phyloP scores from a whole-genome alignment of 2,113 vertebrate species.

The Lagopus muta region DNA sequence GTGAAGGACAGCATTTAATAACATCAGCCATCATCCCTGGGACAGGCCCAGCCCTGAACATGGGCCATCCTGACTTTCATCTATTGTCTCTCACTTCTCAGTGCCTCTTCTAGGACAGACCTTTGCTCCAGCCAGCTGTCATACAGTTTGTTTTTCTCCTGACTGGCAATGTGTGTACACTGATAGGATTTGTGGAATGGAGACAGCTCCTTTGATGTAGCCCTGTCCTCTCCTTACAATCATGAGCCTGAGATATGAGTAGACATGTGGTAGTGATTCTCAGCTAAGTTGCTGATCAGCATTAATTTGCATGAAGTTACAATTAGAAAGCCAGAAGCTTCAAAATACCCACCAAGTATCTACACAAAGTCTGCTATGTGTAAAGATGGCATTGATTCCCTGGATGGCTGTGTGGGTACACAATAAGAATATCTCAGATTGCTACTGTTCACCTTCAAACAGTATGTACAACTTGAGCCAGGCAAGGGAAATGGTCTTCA shows the following conservation, averaged over 20 bases:
- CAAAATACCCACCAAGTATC: background rate
- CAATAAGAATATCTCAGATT: background rate
- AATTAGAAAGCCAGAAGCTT: background rate
- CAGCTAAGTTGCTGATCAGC: background rate
- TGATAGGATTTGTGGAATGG: background rate
- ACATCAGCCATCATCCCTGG: background rate
- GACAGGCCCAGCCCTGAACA: background rate
- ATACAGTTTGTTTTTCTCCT: background rate
- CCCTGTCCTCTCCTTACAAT: background rate
- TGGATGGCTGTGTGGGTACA: background rate
- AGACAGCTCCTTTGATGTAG: background rate
- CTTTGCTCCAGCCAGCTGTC: background rate
- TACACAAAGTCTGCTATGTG: background rate
- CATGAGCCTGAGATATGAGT: background rate
- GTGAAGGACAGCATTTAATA: background rate
- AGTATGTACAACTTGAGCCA: background rate
- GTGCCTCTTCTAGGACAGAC: background rate
- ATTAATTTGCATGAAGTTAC: background rate
- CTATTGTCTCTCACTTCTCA: background rate
- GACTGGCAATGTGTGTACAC: background rate
- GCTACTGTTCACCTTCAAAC: background rate
- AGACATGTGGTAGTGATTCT: background rate
- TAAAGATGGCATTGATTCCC: background rate
- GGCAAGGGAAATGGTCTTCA: background rate
- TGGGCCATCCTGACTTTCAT: background rate